Evolutionary conservation across 2,888 invertebrate species (phyloP).

Genomic region (Camponotus fellah): DNA sequence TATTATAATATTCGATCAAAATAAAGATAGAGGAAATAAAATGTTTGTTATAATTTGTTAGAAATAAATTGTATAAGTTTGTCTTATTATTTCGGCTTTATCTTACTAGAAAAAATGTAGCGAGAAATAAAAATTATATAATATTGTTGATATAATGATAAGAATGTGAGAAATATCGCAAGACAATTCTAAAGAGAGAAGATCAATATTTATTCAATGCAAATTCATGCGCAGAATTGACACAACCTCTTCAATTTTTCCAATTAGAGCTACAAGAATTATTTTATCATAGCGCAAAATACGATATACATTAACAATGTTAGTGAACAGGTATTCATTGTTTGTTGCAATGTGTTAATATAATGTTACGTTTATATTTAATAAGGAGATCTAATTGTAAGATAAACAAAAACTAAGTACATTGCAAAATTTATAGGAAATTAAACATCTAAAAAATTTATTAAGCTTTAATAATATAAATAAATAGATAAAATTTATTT

Average conservation of each 20-base stretch:
- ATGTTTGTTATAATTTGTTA: not conserved
- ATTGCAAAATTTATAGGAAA: not conserved
- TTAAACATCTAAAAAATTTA: not conserved
- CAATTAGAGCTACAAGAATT: conserved; percentile 22
- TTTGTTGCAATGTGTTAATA: conserved; percentile 15
- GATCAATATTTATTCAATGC: conserved; percentile 23
- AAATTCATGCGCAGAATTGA: conserved; percentile 10
- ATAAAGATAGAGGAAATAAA: not conserved
- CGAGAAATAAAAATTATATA: conserved; percentile 23
- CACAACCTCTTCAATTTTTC: conserved; percentile 19
- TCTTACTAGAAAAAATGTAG: conserved; percentile 14
- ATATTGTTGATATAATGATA: conserved; percentile 7
- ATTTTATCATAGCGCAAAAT: not conserved
- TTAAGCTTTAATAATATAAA: not conserved
- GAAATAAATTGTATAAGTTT: not conserved
- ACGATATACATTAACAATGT: not conserved
- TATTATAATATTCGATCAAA: not conserved
- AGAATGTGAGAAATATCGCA: not conserved
- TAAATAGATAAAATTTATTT: not conserved
- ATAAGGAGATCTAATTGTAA: not conserved
- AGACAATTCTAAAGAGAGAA: not conserved
- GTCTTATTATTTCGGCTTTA: not conserved
- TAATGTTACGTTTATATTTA: not conserved
- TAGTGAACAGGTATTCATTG: not conserved
- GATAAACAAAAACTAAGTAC: not conserved